Conservation (phyloP, 2,888 invertebrate genomes). For the Polymixis lichenea region DNA sequence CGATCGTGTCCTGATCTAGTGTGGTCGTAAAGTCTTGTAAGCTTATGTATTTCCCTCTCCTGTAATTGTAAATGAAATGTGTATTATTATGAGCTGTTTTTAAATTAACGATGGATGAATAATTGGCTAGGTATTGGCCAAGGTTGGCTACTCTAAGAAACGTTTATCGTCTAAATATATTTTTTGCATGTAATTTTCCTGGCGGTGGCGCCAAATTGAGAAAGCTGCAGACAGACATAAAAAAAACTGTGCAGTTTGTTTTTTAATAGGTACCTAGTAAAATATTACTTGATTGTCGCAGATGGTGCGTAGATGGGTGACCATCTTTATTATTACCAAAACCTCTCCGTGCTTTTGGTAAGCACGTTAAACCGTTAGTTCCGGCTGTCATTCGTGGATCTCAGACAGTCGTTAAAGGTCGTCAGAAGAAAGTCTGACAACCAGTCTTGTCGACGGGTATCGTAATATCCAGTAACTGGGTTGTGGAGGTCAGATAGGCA, state of each 20-base stretch:
- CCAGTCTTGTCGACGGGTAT: too few species aligned
- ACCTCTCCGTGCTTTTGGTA: too few species aligned
- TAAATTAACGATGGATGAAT: not conserved
- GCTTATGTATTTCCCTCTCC: constrained; percentile 83
- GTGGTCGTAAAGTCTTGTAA: constrained; percentile 80
- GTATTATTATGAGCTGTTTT: not conserved
- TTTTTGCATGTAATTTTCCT: not conserved
- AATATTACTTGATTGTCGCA: not conserved
- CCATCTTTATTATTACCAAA: too few species aligned
- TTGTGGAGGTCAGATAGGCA: too few species aligned
- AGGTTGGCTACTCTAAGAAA: not conserved
- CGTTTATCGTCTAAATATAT: not conserved
- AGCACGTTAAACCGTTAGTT: too few species aligned
- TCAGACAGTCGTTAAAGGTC: too few species aligned
- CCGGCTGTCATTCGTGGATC: too few species aligned
- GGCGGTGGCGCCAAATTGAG: not conserved
- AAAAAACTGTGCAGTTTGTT: not conserved
- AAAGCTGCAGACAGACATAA: not conserved
- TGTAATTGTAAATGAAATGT: constrained; percentile 63
- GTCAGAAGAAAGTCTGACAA: too few species aligned
- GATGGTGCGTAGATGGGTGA: too few species aligned
- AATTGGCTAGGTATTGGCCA: not conserved
- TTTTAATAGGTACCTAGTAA: not conserved
- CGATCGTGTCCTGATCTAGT: constrained; percentile 82
- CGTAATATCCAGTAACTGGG: too few species aligned